Conservation (phyloP, 1,140 invertebrate species). For the Drosophila kikkawai region DNA sequence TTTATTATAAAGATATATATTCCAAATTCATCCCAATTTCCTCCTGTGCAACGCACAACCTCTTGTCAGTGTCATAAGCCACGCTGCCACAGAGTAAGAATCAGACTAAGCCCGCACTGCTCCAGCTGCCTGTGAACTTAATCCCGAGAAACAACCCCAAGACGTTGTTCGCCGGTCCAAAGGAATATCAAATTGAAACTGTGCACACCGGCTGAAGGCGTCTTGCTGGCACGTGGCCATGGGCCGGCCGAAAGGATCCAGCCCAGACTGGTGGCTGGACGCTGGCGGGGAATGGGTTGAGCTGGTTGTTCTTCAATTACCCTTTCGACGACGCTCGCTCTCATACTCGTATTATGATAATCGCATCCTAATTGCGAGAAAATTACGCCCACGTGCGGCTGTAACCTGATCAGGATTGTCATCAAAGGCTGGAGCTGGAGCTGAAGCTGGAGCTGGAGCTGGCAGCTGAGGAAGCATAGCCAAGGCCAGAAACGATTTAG, state of each 20-base stretch:
- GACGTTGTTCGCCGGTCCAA: constrained; percentile 51
- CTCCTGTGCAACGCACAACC: not conserved
- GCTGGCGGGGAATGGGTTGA: constrained; percentile 33
- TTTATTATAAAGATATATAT: no score
- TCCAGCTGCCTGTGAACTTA: constrained; percentile 53
- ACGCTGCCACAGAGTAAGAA: constrained; percentile 18
- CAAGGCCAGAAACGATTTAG: not conserved
- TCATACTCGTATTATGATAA: constrained; percentile 82
- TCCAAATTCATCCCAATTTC: not conserved
- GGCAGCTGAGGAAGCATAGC: constrained; percentile 16
- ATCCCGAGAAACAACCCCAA: constrained; percentile 71
- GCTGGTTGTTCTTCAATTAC: constrained; percentile 73
- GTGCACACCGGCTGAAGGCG: constrained; percentile 50
- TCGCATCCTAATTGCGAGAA: constrained; percentile 85
- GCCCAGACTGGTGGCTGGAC: constrained; percentile 15
- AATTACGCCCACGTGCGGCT: constrained; percentile 84
- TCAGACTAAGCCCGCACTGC: constrained; percentile 20
- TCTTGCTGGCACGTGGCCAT: constrained; percentile 67
- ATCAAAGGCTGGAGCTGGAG: constrained; percentile 57
- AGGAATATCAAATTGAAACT: constrained; percentile 76
- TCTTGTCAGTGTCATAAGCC: constrained; percentile 26
- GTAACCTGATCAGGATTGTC: constrained; percentile 78
- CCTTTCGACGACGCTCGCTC: constrained; percentile 65
- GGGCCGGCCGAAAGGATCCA: constrained; percentile 16
- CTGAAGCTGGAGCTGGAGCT: constrained; percentile 9